Evolutionary conservation across 2,888 invertebrate species (phyloP).

Genomic region (Arrhopalites spinosus): DNA sequence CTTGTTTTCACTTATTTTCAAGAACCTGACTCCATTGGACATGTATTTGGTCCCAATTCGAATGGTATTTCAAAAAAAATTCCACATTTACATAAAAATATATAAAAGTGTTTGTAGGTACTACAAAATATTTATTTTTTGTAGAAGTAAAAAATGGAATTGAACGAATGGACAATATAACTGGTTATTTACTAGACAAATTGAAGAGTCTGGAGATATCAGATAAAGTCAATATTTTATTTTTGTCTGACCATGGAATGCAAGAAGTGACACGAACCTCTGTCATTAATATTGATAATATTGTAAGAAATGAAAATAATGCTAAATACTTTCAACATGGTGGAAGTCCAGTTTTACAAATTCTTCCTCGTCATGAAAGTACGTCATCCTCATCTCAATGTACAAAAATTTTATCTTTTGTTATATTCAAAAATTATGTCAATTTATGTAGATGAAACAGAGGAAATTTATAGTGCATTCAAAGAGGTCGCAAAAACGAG

Average conservation of each 20-base stretch:
- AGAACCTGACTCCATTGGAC: conserved; percentile 70
- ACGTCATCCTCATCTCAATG: too few species aligned
- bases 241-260: conserved; percentile 79
- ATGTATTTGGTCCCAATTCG: conserved; percentile 66
- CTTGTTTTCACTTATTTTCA: conserved; percentile 72
- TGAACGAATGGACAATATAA: conserved; percentile 60
- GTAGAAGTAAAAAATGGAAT: conserved; percentile 57
- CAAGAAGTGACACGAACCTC: conserved; percentile 65
- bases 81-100: too few species aligned
- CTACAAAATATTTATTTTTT: too few species aligned
- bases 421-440: too few species aligned
- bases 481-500: neutral
- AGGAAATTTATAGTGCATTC: conserved; percentile 20
- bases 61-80: too few species aligned
- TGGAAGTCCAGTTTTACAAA: conserved; percentile 66
- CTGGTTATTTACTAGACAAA: conserved; percentile 64
- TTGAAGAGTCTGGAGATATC: conserved; percentile 63
- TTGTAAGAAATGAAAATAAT: conserved; percentile 32
- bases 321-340: conserved; percentile 62
- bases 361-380: conserved; percentile 66
- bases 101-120: too few species aligned
- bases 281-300: conserved; percentile 59
- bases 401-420: neutral
- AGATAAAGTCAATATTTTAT: conserved; percentile 68
- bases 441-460: conserved; percentile 18